These are phyloP conservation scores for Alauda arvensis DNA, from an alignment of 2,797 vertebrate species.

Conservation along the genomic window DNA sequence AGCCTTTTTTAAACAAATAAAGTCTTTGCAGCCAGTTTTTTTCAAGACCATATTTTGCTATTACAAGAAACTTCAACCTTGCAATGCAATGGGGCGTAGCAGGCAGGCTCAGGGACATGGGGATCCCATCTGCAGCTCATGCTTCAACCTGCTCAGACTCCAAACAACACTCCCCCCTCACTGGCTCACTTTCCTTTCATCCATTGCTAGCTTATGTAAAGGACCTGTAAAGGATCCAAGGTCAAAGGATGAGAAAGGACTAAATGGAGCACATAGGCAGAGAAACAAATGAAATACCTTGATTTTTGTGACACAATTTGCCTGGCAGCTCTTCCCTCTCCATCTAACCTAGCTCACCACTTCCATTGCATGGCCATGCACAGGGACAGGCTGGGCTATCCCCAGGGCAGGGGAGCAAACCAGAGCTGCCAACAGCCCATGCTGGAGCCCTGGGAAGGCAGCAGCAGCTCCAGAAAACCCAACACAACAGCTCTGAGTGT, in stretches of 20 bases:
- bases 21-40: conserved; percentile 9
- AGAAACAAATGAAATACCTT: not conserved
- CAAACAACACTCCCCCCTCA: not conserved
- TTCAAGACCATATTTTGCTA: not conserved
- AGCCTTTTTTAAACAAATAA: conserved; percentile 47
- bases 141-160: not conserved
- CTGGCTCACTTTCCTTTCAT: not conserved
- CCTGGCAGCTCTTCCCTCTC: not conserved
- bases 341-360: not conserved
- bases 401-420: not conserved
- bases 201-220: not conserved
- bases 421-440: not conserved
- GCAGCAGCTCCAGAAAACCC: not conserved
- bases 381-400: not conserved
- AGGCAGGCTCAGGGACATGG: not conserved
- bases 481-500: not conserved
- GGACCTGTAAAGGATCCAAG: not conserved
- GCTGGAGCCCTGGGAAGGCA: accelerated
- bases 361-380: accelerated
- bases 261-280: not conserved
- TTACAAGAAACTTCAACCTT: conserved; percentile 16
- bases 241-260: not conserved
- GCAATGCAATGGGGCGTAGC: not conserved
- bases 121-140: conserved; percentile 1
- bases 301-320: not conserved